Evolutionary conservation across 2,888 invertebrate genomes (phyloP), one percentile per base, ranked within the genome.

Genomic region (Xylota sylvarum): DNA sequence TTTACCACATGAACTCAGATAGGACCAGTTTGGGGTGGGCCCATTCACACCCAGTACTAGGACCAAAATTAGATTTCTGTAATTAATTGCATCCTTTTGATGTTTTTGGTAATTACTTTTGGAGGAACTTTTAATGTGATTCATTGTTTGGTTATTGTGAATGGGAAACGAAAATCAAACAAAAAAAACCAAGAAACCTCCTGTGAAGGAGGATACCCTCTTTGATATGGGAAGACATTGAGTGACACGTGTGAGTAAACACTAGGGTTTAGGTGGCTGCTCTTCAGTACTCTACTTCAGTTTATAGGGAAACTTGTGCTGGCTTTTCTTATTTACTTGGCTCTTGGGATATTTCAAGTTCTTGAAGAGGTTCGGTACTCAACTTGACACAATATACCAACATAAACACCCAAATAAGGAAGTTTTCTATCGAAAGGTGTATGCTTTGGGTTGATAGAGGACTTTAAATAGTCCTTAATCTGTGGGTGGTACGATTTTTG

Each of bases 51-150:
- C 2, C 1, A 0, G n/a, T 14, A 6, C 23, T 3, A 23, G 23
- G 23, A 23, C 23, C 43, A 5, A 43, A 43, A 43, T 43, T 43
- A 43, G 43, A 43, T 43, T 43, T n/a, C 43, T 43, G 43, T 43
- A 43, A 43, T 43, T 43, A 43, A 43, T 43, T 43, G 43, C 43
- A 43, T 43, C 43, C 43, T 43, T 43, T 43, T 43, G 43, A 43
- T 43, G 43, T 43, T 43, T 43, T 43, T 14, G 43, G 43, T 43
- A 43, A 43, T 43, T 43, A 43, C 43, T 43, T 43, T 43, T 14
- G 43, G 43, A 5, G 12, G n/a, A 43, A 40, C 5, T 43, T 43
- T 43, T 43, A 43, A 43, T 43, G 43, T 43, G 43, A 43, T 43
- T 43, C 43, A 3, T 43, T 43, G 43, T 43, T 43, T 43, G 43